Evolutionary conservation across 1,140 invertebrate species (phyloP), one percentile per base, ranked within the genome.

Genomic region (Leptopilina clavipes): DNA sequence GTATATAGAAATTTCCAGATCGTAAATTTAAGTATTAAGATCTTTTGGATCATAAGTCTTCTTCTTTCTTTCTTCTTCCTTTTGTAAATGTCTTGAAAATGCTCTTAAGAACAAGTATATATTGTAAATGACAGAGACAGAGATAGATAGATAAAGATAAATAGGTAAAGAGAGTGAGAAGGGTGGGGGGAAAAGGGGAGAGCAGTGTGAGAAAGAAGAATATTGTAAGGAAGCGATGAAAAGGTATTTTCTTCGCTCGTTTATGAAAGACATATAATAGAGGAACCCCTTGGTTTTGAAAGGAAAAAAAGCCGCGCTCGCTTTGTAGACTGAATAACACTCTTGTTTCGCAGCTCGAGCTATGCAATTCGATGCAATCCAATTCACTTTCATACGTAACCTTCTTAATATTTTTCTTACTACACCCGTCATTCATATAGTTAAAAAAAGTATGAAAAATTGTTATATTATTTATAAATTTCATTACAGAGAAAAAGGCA

Each of bases 181-280:
- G n/a, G 25, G 25, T 31, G 25, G 25, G 25, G 25, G 25, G 25
- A 31, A 31, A 5, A 5, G 25, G 25, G 25, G 9, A 40, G 37
- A 0, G n/a, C n/a, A 17, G 14, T 17, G 48, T 65, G 56, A 65
- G 59, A 31, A 65, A 31, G 59, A 25, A 31, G 59, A 65, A 65
- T n/a, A n/a, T 65, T 65, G 59, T 37, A 65, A 65, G 25, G 59
- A 65, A 17, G 59, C 59, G 10, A 31, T 65, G 25, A 65, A 65
- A 65, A 65, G 59, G 22, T 65, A 65, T 65, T 65, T 65, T 65
- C 59, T 65, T 31, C 11, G 59, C 59, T 65, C 59, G 22, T 65
- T 65, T 65, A 65, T 65, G 11, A 65, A 65, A 65, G 59, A 65
- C 59, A 65, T 59, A 59, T 65, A 65, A 65, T 65, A 65, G 59